These are phyloP conservation scores for Antedon bifida DNA, from an alignment of 35 echinoderm and acorn worm species.

Conservation along the genomic window DNA sequence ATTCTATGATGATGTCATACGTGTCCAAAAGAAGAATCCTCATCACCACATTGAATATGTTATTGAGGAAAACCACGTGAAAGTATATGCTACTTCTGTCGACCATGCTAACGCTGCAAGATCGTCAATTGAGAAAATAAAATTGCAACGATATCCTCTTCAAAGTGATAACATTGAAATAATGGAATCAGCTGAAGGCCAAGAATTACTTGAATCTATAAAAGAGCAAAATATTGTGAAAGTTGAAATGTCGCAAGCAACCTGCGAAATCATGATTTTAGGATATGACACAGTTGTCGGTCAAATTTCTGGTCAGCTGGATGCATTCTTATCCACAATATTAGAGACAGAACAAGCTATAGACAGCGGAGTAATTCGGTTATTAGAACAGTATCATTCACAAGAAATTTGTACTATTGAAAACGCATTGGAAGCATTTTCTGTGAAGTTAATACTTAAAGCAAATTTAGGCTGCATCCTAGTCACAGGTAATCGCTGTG, in stretches of 20 bases:
- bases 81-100: not conserved
- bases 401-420: not conserved
- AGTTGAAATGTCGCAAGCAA: not conserved
- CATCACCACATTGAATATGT: not conserved
- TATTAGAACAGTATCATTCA: not conserved
- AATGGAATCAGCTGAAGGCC: not conserved
- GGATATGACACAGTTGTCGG: conserved; percentile 11
- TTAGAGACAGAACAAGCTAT: not conserved
- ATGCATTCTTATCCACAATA: not conserved
- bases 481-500: conserved; percentile 6
- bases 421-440: not conserved
- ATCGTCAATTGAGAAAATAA: not conserved
- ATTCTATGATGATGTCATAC: conserved; percentile 4
- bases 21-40: not conserved
- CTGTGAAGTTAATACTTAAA: not conserved
- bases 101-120: not conserved
- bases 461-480: conserved; percentile 3
- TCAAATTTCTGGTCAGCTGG: not conserved
- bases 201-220: not conserved
- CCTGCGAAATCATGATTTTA: not conserved
- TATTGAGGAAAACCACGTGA: conserved; percentile 10
- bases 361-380: not conserved
- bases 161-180: conserved; percentile 9
- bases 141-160: too few species aligned
- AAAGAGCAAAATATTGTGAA: conserved; percentile 2